Evolutionary conservation across 1,140 invertebrate species (phyloP), one percentile per base, ranked within the genome.

Genomic region (Ostrea edulis): DNA sequence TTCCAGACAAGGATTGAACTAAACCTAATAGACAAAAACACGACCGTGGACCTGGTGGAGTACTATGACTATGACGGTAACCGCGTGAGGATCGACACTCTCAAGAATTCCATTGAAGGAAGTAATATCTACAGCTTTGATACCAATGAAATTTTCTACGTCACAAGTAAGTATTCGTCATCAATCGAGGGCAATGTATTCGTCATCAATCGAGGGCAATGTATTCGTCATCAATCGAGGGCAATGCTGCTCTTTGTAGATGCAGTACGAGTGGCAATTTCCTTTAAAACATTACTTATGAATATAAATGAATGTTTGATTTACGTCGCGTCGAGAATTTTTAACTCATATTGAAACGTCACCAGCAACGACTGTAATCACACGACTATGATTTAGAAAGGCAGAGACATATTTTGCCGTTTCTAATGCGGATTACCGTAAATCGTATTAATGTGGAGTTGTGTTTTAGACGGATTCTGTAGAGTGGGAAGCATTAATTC

Each of bases 1-100:
- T 92, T 88, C 86, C 86, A 87, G 20, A 86, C 90, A n/a, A 65
- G 90, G 35, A 52, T 92, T 12, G 91, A 92, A 68, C 83, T 90
- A 14, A 92, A 89, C 54, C 25, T 89, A 0, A 68, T 89, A 5
- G 90, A 89, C 17, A 54, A 89, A 14, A 89, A 88, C 35, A 71
- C 81, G 17, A 90, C 91, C 2, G 65, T 88, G 8, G 88, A 89
- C 51, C 82, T 68, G 1, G 82, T 91, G 12, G 54, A 88, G 58
- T 88, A 89, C 51, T 87, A 91, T 52, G 90, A 92, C 58, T 77
- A 89, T 25, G 25, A 54, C 14, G 88, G 89, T 20, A 92, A 92
- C 85, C 83, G 88, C 51, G 91, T 86, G 8, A 83, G 88, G 14
- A 22, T 92, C 7, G 62, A 82, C 52, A 81, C 83, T 2, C 71